Evolutionary conservation across 64 coral and sea anemone genomes (phyloP).

Genomic region (Catalaphyllia jardinei): DNA sequence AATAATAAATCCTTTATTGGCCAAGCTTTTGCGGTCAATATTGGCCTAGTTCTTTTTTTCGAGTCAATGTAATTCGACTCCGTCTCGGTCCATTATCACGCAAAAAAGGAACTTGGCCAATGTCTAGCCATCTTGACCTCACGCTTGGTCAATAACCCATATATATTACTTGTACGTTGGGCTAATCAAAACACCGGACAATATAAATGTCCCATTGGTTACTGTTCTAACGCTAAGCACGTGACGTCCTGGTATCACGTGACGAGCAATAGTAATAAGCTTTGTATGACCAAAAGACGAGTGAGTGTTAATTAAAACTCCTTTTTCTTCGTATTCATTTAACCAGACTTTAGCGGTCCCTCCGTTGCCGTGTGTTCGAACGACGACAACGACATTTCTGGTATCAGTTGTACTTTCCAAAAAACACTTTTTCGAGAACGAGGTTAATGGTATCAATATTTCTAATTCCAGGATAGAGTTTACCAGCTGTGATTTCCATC

Average conservation of each 20-base stretch:
- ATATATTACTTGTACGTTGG: constrained; percentile 11
- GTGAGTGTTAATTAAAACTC: background rate
- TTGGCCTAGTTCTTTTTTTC: too few species aligned
- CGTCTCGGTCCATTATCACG: too few species aligned
- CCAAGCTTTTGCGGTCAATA: too few species aligned
- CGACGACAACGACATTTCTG: constrained; percentile 10
- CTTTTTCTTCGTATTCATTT: constrained; percentile 5
- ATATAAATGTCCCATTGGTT: constrained; percentile 24
- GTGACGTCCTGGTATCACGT: constrained; percentile 5
- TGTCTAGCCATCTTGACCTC: too few species aligned
- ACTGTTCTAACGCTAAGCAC: constrained; percentile 6
- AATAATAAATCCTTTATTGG: too few species aligned
- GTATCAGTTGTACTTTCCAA: background rate
- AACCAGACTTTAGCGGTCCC: constrained; percentile 10
- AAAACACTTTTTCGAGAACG: background rate
- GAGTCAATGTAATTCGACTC: too few species aligned
- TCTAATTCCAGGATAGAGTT: constrained; percentile 1
- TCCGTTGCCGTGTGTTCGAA: background rate
- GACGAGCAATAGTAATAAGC: background rate
- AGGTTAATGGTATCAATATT: background rate
- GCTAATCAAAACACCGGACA: constrained; percentile 3
- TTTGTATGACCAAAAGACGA: constrained; percentile 2
- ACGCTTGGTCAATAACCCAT: too few species aligned
- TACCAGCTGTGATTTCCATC: background rate
- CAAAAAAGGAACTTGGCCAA: too few species aligned